Evolutionary conservation across 2,797 vertebrate genomes (phyloP).

Genomic region (Pseudochaenichthys georgianus): DNA sequence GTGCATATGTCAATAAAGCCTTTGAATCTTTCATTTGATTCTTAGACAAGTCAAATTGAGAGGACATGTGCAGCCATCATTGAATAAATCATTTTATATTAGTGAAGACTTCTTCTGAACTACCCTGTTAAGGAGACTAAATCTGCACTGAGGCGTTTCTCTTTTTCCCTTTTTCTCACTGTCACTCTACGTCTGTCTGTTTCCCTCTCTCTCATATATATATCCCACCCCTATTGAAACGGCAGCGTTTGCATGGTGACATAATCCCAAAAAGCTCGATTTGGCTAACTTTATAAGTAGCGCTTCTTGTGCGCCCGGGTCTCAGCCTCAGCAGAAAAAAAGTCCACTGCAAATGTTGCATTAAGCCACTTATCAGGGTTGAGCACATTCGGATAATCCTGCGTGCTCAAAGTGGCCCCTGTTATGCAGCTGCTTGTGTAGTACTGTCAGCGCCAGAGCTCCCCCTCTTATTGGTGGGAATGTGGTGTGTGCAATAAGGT

Average conservation of each 20-base stretch:
- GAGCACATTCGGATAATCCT: slow-evolving; percentile 88
- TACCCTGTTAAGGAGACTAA: slow-evolving; percentile 45
- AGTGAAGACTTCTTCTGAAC: slow-evolving; percentile 7
- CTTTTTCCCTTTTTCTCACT: slow-evolving; percentile 27
- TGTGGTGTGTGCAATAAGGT: slow-evolving; percentile 24
- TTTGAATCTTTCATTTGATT: no score
- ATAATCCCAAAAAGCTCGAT: slow-evolving; percentile 86
- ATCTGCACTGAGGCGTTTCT: slow-evolving; percentile 44
- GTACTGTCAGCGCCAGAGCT: slow-evolving; percentile 61
- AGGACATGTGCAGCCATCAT: background rate
- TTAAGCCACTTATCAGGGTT: slow-evolving; percentile 89
- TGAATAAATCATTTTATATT: background rate
- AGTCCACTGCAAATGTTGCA: slow-evolving; percentile 84
- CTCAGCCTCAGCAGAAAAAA: slow-evolving; percentile 84
- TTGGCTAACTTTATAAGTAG: slow-evolving; percentile 87
- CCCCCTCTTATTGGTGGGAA: slow-evolving; percentile 51
- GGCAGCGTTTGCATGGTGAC: slow-evolving; percentile 76
- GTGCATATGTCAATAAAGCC: no score
- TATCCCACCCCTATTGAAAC: slow-evolving; percentile 71
- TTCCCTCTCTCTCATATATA: slow-evolving; percentile 30
- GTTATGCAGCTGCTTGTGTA: slow-evolving; percentile 79
- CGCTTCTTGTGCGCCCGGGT: slow-evolving; percentile 81
- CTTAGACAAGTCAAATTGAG: background rate
- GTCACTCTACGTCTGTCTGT: slow-evolving; percentile 45
- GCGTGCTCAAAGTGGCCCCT: slow-evolving; percentile 83